Evolutionary conservation across 53 echinoderm and acorn worm species (phyloP), one percentile per base, ranked within the genome.

Genomic region (Paracentrotus lividus): DNA sequence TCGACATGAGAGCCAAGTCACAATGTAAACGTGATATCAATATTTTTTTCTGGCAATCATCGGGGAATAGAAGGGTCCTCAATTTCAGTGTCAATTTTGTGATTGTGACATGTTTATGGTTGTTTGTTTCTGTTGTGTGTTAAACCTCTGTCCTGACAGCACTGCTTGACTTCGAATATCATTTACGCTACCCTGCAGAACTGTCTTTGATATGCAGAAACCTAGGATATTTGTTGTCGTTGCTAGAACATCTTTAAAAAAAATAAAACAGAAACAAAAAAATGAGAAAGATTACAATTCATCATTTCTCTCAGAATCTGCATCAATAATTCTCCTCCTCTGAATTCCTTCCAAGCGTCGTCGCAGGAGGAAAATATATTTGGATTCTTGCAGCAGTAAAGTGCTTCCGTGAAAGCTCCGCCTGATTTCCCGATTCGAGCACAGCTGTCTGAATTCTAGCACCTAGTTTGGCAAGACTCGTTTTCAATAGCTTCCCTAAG

Each of bases 371-470:
- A 72, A 72, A 72, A 36, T 72, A 12, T 72, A 40, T 85, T 85
- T 81, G n/a, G 20, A 43, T 81, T 81, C 10, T 31, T 49, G 18
- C 55, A 36, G 40, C 54, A 18, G 40, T 55, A 55, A 23, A 56
- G 58, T 88, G 88, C 40, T 43, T 44, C 61, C 45, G 59, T 89
- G 44, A 89, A 89, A 34, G 7, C 18, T 15, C 14, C 26, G 89
- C 65, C 64, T 89, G 89, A 89, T 89, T 89, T 59, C 89, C 43
- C 47, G 24, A 60, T 89, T 61, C 26, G 13, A 32, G 23, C 58
- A 59, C 89, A 65, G 89, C 89, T 89, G 89, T 89, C 89, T 64
- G 64, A 64, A 61, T 38, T 45, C 45, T 7, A 20, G 57, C 14
- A 57, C 0, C 57, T 24, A 13, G 24, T 42, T 89, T 89, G 89